Percentiles rank a stretch among this genome's conserved stretches.
Conservation (phyloP, 2,888 invertebrate species). For the Neoaliturus tenellus region DNA sequence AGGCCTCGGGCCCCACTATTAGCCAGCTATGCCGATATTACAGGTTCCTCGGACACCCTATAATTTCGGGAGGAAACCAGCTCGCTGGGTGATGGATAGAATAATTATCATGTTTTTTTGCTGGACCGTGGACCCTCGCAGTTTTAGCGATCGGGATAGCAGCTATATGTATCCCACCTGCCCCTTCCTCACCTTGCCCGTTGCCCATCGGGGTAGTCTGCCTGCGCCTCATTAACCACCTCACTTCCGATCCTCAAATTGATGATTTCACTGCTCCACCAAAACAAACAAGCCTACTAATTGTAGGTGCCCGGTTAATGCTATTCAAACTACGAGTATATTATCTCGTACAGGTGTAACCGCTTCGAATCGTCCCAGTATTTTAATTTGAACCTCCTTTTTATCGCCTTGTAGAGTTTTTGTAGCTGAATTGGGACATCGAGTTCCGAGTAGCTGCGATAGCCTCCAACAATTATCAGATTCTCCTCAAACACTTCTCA, state of each 20-base stretch:
- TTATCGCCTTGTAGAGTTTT: not conserved
- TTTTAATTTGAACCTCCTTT: slow-evolving; percentile 11
- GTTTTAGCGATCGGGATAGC: too few species aligned
- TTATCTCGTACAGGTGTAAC: slow-evolving; percentile 46
- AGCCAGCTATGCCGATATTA: slow-evolving; percentile 54
- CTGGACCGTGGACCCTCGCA: slow-evolving; percentile 37
- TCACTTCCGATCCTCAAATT: slow-evolving; percentile 39
- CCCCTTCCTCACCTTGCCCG: not conserved
- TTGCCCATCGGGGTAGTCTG: not conserved
- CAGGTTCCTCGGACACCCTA: slow-evolving; percentile 58
- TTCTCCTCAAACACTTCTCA: too few species aligned
- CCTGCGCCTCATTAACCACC: slow-evolving; percentile 40
- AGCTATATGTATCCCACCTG: slow-evolving; percentile 29
- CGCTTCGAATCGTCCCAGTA: not conserved
- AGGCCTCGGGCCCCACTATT: slow-evolving; percentile 55
- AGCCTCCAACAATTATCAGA: too few species aligned
- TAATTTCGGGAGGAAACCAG: slow-evolving; percentile 57
- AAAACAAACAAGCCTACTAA: slow-evolving; percentile 29
- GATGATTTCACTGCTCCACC: slow-evolving; percentile 25
- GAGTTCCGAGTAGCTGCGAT: too few species aligned
- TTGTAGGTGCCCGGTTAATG: slow-evolving; percentile 44
- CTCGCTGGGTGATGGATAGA: slow-evolving; percentile 56
- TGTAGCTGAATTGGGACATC: too few species aligned
- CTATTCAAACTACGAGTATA: slow-evolving; percentile 47
- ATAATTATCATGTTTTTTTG: slow-evolving; percentile 58